A percentile compares a stretch with the other conserved stretches of the same genome.
Conservation (phyloP, 2,113 vertebrate species). For the Colaptes auratus region DNA sequence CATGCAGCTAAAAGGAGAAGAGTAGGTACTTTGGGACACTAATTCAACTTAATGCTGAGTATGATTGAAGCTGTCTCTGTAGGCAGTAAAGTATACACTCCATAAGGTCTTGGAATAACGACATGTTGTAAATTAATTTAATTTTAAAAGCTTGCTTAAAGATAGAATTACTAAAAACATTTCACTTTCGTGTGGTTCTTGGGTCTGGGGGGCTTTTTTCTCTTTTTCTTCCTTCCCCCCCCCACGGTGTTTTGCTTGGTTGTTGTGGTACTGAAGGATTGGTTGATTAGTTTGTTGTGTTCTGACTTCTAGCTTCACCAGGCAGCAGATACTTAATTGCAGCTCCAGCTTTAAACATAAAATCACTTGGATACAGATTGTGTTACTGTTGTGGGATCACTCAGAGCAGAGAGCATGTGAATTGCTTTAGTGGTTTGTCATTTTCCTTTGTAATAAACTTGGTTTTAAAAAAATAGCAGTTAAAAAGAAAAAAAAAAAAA, state of each 20-base stretch:
- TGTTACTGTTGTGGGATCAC: not conserved
- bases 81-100: not conserved
- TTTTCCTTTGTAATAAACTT: not conserved
- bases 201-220: not conserved
- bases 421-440: not conserved
- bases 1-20: not conserved
- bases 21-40: slow-evolving; percentile 17
- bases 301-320: not conserved
- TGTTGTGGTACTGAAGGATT: no score
- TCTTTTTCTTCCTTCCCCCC: no score
- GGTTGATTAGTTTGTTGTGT: no score
- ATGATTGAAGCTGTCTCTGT: slow-evolving; percentile 18
- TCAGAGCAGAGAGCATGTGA: not conserved
- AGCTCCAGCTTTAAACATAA: not conserved
- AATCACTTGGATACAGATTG: not conserved
- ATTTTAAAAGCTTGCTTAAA: slow-evolving; percentile 33
- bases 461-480: not conserved
- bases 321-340: not conserved
- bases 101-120: slow-evolving; percentile 33
- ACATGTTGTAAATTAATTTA: slow-evolving; percentile 22
- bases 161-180: slow-evolving; percentile 1
- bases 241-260: no score
- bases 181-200: not conserved
- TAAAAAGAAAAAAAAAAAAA: not conserved
- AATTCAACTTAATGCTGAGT: slow-evolving; percentile 26